A percentile compares a stretch with the other conserved stretches of the same genome.
These are phyloP conservation scores for Neoitamus cyanurus DNA, from an alignment of 2,888 invertebrate species.

Conservation along the genomic window DNA sequence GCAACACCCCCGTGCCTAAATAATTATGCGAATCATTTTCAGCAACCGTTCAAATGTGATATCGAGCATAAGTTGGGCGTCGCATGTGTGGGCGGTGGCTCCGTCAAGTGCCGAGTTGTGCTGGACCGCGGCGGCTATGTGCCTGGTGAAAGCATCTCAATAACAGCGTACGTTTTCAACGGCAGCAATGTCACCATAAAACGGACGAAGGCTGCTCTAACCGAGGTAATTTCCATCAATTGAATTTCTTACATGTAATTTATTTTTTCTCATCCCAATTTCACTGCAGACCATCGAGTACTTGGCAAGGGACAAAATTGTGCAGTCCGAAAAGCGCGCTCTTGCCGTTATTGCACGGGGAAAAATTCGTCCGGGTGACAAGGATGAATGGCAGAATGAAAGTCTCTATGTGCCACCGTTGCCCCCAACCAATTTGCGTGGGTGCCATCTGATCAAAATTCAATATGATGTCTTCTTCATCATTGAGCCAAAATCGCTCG, in stretches of 20 bases:
- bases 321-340: constrained; percentile 87
- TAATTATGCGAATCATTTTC: no score
- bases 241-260: no score
- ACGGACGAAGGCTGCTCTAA: constrained; percentile 85
- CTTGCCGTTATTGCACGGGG: constrained; percentile 82
- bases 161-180: constrained; percentile 87
- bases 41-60: constrained; percentile 92
- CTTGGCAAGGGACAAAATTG: constrained; percentile 84
- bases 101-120: constrained; percentile 85
- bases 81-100: constrained; percentile 88
- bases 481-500: constrained; percentile 89
- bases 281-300: constrained; percentile 86
- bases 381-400: constrained; percentile 88
- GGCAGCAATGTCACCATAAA: constrained; percentile 86
- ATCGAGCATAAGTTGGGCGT: constrained; percentile 91
- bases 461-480: constrained; percentile 94
- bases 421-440: constrained; percentile 92
- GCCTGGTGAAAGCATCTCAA: constrained; percentile 90
- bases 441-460: constrained; percentile 93
- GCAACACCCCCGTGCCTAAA: no score
- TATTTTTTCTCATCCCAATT: no score
- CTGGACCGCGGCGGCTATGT: constrained; percentile 94
- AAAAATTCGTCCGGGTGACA: constrained; percentile 82
- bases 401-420: constrained; percentile 92
- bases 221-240: no score